Conservation (phyloP, 2,113 vertebrate genomes). For the Sminthopsis crassicaudata region DNA sequence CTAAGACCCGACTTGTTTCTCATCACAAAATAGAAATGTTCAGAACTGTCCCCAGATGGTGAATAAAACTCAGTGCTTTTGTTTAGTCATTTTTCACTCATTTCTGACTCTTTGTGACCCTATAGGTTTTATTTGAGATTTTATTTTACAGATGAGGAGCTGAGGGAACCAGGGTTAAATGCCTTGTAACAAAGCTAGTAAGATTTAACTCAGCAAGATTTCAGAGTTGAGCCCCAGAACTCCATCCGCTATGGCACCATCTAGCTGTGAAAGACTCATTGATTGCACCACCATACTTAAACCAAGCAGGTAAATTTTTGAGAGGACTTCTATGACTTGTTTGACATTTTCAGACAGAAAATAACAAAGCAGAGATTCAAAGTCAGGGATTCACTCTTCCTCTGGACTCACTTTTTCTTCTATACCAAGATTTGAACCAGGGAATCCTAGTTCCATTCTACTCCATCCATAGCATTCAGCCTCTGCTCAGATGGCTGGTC, state of each 20-base stretch:
- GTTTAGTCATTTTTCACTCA: background rate
- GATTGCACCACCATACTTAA: background rate
- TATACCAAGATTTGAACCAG: background rate
- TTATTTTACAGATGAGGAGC: background rate
- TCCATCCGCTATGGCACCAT: too few relatives aligned
- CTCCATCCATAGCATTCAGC: background rate
- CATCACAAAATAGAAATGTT: background rate
- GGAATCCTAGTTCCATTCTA: background rate
- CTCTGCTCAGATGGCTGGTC: background rate
- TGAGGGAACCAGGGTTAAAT: background rate
- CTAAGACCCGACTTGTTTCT: background rate
- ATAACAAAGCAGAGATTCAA: background rate
- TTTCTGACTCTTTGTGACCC: background rate
- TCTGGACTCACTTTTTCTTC: background rate
- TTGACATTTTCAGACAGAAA: background rate
- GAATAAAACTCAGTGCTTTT: background rate
- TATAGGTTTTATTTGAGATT: background rate
- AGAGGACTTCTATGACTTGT: background rate
- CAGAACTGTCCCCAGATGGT: background rate
- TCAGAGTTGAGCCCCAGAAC: too few relatives aligned
- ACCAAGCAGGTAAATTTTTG: background rate
- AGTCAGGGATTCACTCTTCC: background rate
- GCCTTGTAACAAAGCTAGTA: background rate
- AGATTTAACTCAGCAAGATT: background rate
- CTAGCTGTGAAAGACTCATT: background rate